Conservation (phyloP, 2,113 vertebrate genomes). For the Geococcyx californianus region DNA sequence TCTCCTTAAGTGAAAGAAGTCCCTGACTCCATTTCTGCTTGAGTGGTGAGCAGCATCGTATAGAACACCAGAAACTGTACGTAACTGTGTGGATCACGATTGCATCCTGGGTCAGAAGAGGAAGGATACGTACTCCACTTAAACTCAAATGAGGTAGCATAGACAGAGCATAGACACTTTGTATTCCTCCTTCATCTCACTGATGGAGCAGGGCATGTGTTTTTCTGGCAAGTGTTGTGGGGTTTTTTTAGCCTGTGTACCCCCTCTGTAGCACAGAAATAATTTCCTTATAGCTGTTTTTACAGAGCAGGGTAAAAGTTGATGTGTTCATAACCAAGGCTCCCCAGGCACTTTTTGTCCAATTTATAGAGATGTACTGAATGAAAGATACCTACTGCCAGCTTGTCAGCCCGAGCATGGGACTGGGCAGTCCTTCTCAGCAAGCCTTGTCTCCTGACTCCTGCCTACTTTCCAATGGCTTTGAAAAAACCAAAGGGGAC, state of each 20-base stretch:
- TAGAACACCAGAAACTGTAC: background rate
- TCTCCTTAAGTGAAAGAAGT: background rate
- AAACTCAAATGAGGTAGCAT: background rate
- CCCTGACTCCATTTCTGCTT: background rate
- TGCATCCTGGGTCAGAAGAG: background rate
- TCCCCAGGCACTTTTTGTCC: slow-evolving; percentile 38
- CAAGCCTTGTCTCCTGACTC: background rate
- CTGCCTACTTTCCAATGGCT: slow-evolving; percentile 3
- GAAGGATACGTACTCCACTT: background rate
- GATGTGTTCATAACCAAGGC: background rate
- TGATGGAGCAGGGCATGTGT: background rate
- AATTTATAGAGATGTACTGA: slow-evolving; percentile 33
- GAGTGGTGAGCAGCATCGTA: background rate
- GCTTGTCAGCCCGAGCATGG: background rate
- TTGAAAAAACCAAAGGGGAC: background rate
- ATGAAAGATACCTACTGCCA: slow-evolving; percentile 7
- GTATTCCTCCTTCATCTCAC: background rate
- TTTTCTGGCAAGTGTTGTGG: slow-evolving; percentile 31
- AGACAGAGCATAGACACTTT: background rate
- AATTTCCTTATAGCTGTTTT: slow-evolving; percentile 28
- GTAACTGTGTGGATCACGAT: background rate
- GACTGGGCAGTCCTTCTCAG: background rate
- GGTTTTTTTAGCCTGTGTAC: slow-evolving; percentile 32
- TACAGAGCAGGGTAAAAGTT: slow-evolving; percentile 38
- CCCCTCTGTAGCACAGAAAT: background rate